Evolutionary conservation across 2,113 vertebrate species (phyloP).

Genomic region (Numida meleagris): DNA sequence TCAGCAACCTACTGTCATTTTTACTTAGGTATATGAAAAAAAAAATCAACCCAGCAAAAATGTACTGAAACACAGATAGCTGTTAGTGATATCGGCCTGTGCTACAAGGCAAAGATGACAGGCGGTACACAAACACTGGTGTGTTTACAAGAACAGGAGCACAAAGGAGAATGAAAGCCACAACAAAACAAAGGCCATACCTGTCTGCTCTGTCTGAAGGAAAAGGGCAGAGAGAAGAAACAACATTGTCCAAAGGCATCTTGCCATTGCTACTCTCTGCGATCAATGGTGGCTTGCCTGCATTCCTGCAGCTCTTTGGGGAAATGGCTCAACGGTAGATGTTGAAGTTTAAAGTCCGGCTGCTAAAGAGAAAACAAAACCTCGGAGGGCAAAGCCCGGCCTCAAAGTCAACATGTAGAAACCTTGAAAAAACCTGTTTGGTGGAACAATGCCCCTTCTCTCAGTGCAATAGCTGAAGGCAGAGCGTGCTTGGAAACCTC

Average conservation of each 20-base stretch:
- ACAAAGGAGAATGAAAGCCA: neutral
- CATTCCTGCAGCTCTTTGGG: neutral
- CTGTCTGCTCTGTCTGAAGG: slow-evolving; percentile 70
- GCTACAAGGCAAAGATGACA: neutral
- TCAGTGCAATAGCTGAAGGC: rapidly evolving
- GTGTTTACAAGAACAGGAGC: neutral
- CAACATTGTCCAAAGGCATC: slow-evolving; percentile 39
- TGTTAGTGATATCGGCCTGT: neutral
- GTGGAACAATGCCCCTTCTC: neutral
- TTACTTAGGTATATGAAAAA: neutral
- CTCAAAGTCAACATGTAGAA: slow-evolving; percentile 21
- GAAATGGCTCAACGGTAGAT: neutral
- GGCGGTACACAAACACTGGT: neutral
- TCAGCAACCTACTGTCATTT: neutral
- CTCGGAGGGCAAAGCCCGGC: neutral
- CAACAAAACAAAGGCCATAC: slow-evolving; percentile 58
- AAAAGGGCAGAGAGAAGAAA: slow-evolving; percentile 61
- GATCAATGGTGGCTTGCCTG: neutral
- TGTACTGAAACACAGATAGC: neutral
- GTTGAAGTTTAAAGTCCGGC: slow-evolving; percentile 72
- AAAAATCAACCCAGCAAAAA: neutral
- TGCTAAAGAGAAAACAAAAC: slow-evolving; percentile 43
- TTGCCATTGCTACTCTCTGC: slow-evolving; percentile 54
- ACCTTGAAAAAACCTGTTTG: neutral
- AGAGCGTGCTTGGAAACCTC: neutral